Evolutionary conservation across 2,888 invertebrate genomes (phyloP).

Genomic region (Thymelicus acteon): DNA sequence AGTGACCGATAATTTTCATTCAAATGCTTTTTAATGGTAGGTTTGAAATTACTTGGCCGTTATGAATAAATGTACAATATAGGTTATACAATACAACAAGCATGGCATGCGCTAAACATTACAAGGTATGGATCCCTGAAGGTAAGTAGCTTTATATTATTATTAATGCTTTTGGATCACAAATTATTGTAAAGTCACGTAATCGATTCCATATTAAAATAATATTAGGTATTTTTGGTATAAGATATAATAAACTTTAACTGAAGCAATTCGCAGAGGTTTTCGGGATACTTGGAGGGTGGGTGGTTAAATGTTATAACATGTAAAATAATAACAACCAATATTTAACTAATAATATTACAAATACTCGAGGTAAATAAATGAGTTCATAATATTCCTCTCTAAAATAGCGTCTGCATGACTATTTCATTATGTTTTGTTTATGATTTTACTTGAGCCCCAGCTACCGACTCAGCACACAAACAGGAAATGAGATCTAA

Average conservation of each 20-base stretch:
- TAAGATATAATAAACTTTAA: slow-evolving; percentile 44
- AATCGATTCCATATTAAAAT: slow-evolving; percentile 78
- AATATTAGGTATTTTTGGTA: slow-evolving; percentile 58
- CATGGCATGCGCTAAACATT: slow-evolving; percentile 64
- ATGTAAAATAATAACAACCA: slow-evolving; percentile 44
- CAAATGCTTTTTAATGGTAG: slow-evolving; percentile 5
- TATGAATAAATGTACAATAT: slow-evolving; percentile 4
- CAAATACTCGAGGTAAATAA: slow-evolving; percentile 52
- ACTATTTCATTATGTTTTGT: slow-evolving; percentile 70
- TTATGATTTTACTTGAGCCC: slow-evolving; percentile 81
- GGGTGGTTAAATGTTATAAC: slow-evolving; percentile 49
- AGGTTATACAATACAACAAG: slow-evolving; percentile 45
- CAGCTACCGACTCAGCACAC: slow-evolving; percentile 80
- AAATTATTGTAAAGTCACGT: slow-evolving; percentile 53
- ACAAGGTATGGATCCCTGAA: slow-evolving; percentile 50
- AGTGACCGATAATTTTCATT: background rate
- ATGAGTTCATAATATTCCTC: slow-evolving; percentile 43
- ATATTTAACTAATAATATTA: slow-evolving; percentile 46
- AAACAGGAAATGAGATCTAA: slow-evolving; percentile 59
- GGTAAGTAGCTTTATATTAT: slow-evolving; percentile 67
- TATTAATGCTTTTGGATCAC: slow-evolving; percentile 40
- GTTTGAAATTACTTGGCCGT: background rate
- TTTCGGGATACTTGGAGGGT: slow-evolving; percentile 79
- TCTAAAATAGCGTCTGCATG: slow-evolving; percentile 75
- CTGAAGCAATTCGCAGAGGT: slow-evolving; percentile 9